Base-by-base conservation (phyloP, 2,113 vertebrate species). In the Tylochromis polylepis region DNA sequence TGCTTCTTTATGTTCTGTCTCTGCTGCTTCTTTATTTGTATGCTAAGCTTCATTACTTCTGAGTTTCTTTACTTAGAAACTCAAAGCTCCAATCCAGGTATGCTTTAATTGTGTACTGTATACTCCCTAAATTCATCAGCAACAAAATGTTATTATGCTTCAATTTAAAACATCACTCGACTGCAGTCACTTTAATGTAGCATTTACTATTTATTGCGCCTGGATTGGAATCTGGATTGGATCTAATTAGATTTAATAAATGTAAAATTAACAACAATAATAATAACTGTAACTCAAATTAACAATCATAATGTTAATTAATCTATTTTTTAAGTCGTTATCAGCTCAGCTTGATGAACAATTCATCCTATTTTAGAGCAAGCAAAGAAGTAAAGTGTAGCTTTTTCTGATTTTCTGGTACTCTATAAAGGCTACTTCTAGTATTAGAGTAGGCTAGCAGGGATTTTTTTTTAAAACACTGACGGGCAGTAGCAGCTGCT, bases 81-180 rank as follows among this genome's bases (percentile, higher is more conserved):
- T 20, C n/a, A 59, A 82, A 91, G 79, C 46, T 90, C 91, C 92
- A 95, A 91, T 91, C 89, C 90, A 93, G 92, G 91, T 86, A 10
- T 72, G 67, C 20, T 43, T 59, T 82, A 8, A 29, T 27, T 49
- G 8, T 29, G 27, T 53, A 29, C 11, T 11, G 16, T 36, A 18
- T 80, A 11, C 18, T n/a, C 6, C 12, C 14, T 36, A n/a, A 43
- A 84, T 57, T 5, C 11, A 11, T 5, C 20, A 24, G 43, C n/a
- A 57, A 38, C 27, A 87, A 70, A 65, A 57, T 20, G 1, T 56
- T n/a, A 11, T 36, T 43, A 4, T 11, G 3, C 8, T 85, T 18
- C 3, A 53, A 9, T 20, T 49, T 59, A 24, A 24, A 79, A n/a
- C 31, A 43, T 8, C 22, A 58, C 8, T 43, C 2, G 3, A 83